These are phyloP conservation scores for Neofelis nebulosa DNA, from an alignment of 2,113 vertebrate genomes.

Conservation along the genomic window DNA sequence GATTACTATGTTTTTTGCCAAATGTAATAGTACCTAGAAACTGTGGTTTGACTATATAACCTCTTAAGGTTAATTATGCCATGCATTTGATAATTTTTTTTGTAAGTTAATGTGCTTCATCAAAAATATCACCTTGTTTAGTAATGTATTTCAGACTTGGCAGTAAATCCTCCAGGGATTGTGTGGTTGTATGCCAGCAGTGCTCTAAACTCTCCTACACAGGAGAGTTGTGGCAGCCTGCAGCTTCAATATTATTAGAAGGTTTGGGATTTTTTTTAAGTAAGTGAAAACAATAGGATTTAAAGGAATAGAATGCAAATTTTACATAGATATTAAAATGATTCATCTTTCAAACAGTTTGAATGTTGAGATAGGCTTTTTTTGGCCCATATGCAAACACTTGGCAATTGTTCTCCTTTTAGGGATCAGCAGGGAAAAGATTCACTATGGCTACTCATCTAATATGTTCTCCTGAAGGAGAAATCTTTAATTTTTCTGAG, in stretches of 20 bases:
- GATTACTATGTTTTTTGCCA: not conserved
- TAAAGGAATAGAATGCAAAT: not conserved
- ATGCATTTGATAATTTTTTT: not conserved
- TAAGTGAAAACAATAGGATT: not conserved
- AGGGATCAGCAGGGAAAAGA: not conserved
- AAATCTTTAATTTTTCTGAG: not conserved
- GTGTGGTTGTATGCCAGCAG: not conserved
- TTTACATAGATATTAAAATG: slow-evolving; percentile 9
- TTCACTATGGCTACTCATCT: not conserved
- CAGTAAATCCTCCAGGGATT: not conserved
- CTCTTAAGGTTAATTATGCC: not conserved
- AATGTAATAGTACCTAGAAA: not conserved
- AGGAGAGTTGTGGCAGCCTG: not conserved
- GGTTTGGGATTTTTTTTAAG: not conserved
- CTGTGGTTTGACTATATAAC: not conserved
- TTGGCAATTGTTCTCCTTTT: not conserved
- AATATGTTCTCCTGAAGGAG: not conserved
- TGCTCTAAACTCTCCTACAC: not conserved
- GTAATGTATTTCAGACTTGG: not conserved
- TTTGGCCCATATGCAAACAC: not conserved
- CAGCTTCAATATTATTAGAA: not conserved
- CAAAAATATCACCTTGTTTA: not conserved
- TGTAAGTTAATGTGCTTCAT: not conserved
- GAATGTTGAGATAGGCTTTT: not conserved
- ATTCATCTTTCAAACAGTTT: not conserved